A percentile compares a stretch with the other conserved stretches of the same genome.
These are phyloP conservation scores for Zaprionus taronus DNA, from an alignment of 1,140 invertebrate species.

Conservation along the genomic window DNA sequence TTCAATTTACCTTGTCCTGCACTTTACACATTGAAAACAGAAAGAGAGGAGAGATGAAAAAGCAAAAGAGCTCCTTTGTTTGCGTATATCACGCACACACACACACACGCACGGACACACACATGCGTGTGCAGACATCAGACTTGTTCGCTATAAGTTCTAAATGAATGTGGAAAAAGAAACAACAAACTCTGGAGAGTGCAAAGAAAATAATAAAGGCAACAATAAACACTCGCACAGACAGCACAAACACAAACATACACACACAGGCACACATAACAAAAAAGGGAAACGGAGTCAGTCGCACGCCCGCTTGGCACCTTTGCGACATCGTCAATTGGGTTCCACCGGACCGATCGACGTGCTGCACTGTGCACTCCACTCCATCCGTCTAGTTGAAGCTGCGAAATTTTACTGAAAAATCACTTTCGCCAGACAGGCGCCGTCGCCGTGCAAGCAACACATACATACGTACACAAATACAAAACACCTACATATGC, in stretches of 20 bases:
- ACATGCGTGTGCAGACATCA: constrained; percentile 3
- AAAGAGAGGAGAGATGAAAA: constrained; percentile 45
- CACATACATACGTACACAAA: constrained; percentile 15
- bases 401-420: constrained; percentile 60
- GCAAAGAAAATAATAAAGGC: constrained; percentile 35
- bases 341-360: constrained; percentile 45
- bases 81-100: constrained; percentile 49
- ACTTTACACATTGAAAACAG: constrained; percentile 50
- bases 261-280: constrained; percentile 8
- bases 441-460: constrained; percentile 52
- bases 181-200: constrained; percentile 26
- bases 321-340: constrained; percentile 49
- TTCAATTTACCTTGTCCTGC: constrained; percentile 54
- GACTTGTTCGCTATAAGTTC: constrained; percentile 45
- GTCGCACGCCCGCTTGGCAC: constrained; percentile 50
- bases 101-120: constrained; percentile 12
- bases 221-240: constrained; percentile 36
- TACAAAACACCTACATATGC: constrained; percentile 7
- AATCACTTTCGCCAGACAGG: constrained; percentile 58
- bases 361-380: constrained; percentile 39
- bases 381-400: constrained; percentile 50
- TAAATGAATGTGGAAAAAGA: constrained; percentile 22
- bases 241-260: constrained; percentile 5
- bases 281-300: constrained; percentile 46
- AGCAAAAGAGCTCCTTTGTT: constrained; percentile 69